Conservation (phyloP, 2,797 vertebrate genomes). For the Chelonia mydas region DNA sequence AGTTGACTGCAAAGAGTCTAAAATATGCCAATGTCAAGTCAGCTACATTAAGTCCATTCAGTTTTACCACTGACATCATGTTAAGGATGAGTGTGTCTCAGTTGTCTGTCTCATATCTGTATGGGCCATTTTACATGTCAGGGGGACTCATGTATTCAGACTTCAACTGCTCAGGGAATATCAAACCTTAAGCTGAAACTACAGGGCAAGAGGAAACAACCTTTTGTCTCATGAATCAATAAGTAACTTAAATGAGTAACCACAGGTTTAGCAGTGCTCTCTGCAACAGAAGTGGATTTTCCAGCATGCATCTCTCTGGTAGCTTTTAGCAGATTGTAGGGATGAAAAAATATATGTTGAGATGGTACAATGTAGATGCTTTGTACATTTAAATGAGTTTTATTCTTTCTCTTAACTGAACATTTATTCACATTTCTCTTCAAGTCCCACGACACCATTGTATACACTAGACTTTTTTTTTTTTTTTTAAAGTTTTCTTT, state of each 20-base stretch:
- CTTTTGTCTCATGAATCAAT: conserved; percentile 6
- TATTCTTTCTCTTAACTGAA: neutral
- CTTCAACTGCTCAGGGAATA: rapidly evolving
- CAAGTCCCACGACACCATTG: neutral
- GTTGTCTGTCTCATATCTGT: neutral
- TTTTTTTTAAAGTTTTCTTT: neutral
- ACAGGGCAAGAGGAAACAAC: neutral
- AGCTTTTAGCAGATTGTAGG: neutral
- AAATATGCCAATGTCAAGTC: conserved; percentile 28
- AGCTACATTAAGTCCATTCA: neutral
- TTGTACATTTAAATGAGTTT: neutral
- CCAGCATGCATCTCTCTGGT: neutral
- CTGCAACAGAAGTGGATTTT: neutral
- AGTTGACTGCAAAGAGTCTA: neutral
- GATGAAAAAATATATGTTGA: neutral
- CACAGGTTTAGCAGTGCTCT: neutral
- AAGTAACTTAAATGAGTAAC: neutral
- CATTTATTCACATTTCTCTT: neutral
- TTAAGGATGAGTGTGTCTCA: conserved; percentile 35
- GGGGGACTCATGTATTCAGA: rapidly evolving
- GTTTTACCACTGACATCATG: neutral
- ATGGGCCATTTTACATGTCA: neutral
- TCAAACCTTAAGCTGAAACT: neutral
- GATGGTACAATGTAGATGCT: neutral
- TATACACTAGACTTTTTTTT: neutral